Base-by-base conservation (phyloP, 2,797 vertebrate genomes). In the Anableps anableps region DNA sequence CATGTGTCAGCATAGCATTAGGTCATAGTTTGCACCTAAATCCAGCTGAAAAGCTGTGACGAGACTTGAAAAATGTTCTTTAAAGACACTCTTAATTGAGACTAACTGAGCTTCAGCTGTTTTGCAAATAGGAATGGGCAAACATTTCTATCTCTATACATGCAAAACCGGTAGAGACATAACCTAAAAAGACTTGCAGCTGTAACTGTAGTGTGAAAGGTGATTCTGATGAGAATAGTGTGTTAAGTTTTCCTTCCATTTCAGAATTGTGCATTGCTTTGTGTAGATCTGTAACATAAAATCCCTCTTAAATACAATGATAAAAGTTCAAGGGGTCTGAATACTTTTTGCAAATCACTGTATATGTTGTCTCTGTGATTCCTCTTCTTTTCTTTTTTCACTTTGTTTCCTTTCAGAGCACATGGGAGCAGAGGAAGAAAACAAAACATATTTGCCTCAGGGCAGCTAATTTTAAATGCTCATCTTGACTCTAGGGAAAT, bases 391-490 rank as follows among this genome's bases (percentile, higher is more conserved):
- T 43, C 58, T 70, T 80, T 79, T 74, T 66, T 29, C 29, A 50
- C 50, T 83, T 84, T 91, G 83, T 92, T 93, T 93, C 73, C 84
- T 86, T 86, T 88, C 79, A 83, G 60, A 78, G 47, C 23, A 34
- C 81, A 83, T 80, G 79, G 71, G 82, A 83, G 87, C 19, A 38
- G 9, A 55, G n/a, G 29, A 50, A 31, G 74, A 81, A 80, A 84
- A 86, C 82, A 86, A 92, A 91, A 93, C 88, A 92, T 91, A 93
- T 88, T 87, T 83, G 93, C 93, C 93, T 88, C 90, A 84, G 88
- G 93, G 94, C 94, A 86, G 87, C 90, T 94, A 87, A 92, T 94
- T 94, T 86, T 74, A 82, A 91, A 94, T 94, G 89, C 87, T 92
- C 85, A 29, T 80, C 86, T 86, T 83, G 82, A 91, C 91, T 93